phyloP scores from a whole-genome alignment of 2,797 vertebrate species.

The Malurus splendens region DNA sequence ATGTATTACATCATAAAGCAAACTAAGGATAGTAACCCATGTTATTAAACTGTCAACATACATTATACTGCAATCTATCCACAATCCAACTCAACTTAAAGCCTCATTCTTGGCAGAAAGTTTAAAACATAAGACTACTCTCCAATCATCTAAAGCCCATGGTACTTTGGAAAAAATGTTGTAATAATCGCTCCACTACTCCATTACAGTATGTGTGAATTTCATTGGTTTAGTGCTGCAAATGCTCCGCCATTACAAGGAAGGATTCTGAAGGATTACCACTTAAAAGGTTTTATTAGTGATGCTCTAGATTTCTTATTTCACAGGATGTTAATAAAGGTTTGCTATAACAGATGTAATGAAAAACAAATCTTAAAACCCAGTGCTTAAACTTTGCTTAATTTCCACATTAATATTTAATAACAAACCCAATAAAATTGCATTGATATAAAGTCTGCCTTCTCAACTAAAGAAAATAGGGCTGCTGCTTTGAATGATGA shows the following conservation, averaged over 20 bases:
- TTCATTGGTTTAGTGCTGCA: conserved; percentile 62
- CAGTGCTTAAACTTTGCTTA: conserved; percentile 32
- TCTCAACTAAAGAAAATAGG: background rate
- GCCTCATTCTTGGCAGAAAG: conserved; percentile 61
- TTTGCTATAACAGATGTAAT: conserved; percentile 35
- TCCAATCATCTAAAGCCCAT: conserved; percentile 64
- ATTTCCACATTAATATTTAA: conserved; percentile 52
- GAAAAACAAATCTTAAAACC: conserved; percentile 57
- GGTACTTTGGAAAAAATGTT: conserved; percentile 62
- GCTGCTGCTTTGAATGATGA: background rate
- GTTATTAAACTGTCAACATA: conserved; percentile 78
- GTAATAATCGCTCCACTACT: conserved; percentile 52
- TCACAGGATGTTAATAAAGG: conserved; percentile 56
- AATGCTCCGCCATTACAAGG: conserved; percentile 39
- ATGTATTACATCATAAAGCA: conserved; percentile 76
- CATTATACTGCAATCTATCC: conserved; percentile 72
- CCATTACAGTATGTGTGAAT: conserved; percentile 49
- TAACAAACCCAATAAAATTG: background rate
- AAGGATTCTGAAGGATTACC: conserved; percentile 60
- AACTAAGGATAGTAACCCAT: conserved; percentile 69
- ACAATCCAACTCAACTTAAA: conserved; percentile 59
- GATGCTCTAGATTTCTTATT: conserved; percentile 54
- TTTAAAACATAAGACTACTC: conserved; percentile 65
- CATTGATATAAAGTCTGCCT: background rate
- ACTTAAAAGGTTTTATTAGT: conserved; percentile 53